Conservation (phyloP, 2,888 invertebrate species). For the Diarsia rubi region DNA sequence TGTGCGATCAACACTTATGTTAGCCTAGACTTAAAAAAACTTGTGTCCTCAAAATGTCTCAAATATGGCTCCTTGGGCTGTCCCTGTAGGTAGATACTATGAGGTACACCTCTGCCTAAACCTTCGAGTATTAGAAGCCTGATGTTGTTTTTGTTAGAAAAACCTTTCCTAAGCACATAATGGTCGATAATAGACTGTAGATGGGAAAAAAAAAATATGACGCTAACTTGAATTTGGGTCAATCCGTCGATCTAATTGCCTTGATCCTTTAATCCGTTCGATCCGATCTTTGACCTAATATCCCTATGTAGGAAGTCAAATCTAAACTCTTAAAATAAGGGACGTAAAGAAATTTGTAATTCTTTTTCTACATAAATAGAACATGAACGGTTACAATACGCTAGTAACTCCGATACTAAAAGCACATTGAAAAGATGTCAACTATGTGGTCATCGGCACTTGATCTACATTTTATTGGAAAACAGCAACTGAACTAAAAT, state of each 20-base stretch:
- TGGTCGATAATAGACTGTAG: neutral
- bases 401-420: conserved; percentile 38
- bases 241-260: conserved; percentile 1
- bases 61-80: neutral
- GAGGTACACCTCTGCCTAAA: neutral
- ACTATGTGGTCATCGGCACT: conserved; percentile 29
- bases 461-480: conserved; percentile 40
- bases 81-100: neutral
- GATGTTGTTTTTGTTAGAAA: neutral
- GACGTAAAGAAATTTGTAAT: conserved; percentile 35
- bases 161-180: neutral
- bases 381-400: conserved; percentile 45
- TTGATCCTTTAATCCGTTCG: neutral
- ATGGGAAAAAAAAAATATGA: neutral
- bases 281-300: neutral
- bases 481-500: conserved; percentile 23
- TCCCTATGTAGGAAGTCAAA: neutral
- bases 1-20: neutral
- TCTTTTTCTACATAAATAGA: conserved; percentile 26
- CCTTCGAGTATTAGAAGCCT: neutral
- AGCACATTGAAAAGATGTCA: conserved; percentile 31
- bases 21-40: neutral
- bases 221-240: neutral
- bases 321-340: conserved; percentile 9
- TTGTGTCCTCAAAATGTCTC: neutral